Percentiles rank a stretch among this genome's conserved stretches.
Evolutionary conservation across 2,888 invertebrate species (phyloP).

Genomic region (Chironomus tentans): DNA sequence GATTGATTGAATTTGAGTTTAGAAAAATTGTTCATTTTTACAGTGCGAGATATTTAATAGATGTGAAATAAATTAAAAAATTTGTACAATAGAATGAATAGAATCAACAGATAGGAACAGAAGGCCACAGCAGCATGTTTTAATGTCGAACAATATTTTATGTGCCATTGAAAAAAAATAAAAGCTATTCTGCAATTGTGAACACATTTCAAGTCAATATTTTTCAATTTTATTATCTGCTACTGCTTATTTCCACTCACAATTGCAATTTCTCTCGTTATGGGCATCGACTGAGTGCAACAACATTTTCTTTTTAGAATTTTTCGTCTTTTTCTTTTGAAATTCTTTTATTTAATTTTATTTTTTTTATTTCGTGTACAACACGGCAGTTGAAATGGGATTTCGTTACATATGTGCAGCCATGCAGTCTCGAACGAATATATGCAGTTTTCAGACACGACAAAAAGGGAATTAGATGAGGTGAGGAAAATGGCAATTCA

Average conservation of each 20-base stretch:
- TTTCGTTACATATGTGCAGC: not conserved
- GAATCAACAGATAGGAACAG: not conserved
- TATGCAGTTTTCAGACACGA: too few relatives aligned
- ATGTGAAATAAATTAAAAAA: not conserved
- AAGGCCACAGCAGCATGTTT: not conserved
- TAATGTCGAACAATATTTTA: too few relatives aligned
- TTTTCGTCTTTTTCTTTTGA: too few relatives aligned
- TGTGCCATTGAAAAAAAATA: not conserved
- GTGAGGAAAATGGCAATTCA: not conserved
- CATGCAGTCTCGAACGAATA: slow-evolving; percentile 12
- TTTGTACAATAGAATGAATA: not conserved
- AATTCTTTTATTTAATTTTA: too few relatives aligned
- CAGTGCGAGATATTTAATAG: not conserved
- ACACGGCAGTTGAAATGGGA: not conserved
- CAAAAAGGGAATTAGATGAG: not conserved
- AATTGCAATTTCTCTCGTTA: not conserved
- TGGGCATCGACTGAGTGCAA: slow-evolving; percentile 4
- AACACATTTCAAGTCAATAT: not conserved
- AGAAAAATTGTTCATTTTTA: not conserved
- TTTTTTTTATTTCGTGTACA: not conserved
- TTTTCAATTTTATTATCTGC: not conserved
- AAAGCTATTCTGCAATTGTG: not conserved
- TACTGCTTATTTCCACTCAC: not conserved
- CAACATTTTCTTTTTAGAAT: not conserved
- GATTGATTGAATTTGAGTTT: not conserved